Evolutionary conservation across 2,797 vertebrate genomes (phyloP), one percentile per base, ranked within the genome.

Genomic region (Tarsius wallacei): DNA sequence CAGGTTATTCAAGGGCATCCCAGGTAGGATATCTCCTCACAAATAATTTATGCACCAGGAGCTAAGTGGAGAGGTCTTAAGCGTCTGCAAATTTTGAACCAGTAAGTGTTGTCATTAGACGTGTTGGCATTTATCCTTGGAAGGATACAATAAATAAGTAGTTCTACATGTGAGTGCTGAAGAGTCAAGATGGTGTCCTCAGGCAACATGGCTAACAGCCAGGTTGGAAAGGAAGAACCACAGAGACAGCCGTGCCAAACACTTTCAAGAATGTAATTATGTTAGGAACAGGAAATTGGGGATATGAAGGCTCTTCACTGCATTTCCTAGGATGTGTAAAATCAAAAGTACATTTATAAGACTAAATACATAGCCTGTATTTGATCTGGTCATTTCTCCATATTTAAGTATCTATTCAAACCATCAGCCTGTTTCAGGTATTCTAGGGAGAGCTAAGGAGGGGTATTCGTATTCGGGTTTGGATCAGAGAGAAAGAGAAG

Each of bases 71-170:
- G 94, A 97, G 13, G 17, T 15, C 63, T 61, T n/a, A 53, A 12
- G 55, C 49, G 7, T 90, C 33, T 86, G 5, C 7, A 96, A 49
- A 78, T 16, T 92, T 94, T 55, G 55, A 96, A 82, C 21, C n/a
- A 85, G n/a, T 13, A 95, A 87, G 36, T 91, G 19, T n/a, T 77
- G 70, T 61, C 89, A 91, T 77, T 81, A 63, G 71, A 59, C 22
- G 53, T 22, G 11, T 55, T 94, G 61, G 51, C 49, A 81, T 22
- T 55, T 81, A 90, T 55, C 47, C 55, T 77, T 85, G 71, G 42
- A 28, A 91, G 53, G 51, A 11, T 94, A 87, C 36, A 91, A 87
- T 96, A 91, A 94, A 95, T 94, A 96, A 95, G 57, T 51, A 82
- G 74, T 78, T 70, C 78, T 89, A 68, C 55, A 55, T 84, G n/a